Evolutionary conservation across 2,113 vertebrate species (phyloP).

Genomic region (Apodemus speciosus): DNA sequence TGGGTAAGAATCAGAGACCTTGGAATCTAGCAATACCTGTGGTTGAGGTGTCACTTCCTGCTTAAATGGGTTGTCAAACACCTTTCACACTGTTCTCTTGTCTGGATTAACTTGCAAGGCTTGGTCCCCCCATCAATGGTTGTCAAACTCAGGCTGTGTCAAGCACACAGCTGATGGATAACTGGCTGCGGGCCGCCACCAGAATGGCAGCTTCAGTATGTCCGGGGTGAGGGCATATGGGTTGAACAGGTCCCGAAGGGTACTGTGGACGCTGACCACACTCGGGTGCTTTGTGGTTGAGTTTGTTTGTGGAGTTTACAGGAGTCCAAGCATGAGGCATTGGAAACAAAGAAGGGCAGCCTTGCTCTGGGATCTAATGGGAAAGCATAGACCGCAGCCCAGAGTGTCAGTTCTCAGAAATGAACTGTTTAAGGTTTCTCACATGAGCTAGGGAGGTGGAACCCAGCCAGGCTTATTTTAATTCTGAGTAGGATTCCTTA

Average conservation of each 20-base stretch:
- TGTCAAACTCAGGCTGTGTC: not conserved
- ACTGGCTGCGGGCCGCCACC: not conserved
- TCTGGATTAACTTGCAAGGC: not conserved
- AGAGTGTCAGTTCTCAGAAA: not conserved
- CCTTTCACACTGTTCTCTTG: not conserved
- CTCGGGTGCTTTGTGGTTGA: not conserved
- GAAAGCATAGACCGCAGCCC: not conserved
- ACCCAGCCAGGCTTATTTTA: not conserved
- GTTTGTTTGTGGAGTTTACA: not conserved
- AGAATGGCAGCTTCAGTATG: not conserved
- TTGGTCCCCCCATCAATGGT: not conserved
- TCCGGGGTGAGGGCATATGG: fast-evolving
- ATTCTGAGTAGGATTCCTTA: not conserved
- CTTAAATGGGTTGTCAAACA: not conserved
- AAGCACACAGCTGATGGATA: not conserved
- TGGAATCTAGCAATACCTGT: not conserved
- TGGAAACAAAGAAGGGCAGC: not conserved
- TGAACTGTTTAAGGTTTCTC: not conserved
- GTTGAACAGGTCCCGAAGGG: not conserved
- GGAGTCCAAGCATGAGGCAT: not conserved
- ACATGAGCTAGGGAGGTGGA: not conserved
- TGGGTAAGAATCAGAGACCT: not conserved
- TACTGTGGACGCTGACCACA: not conserved
- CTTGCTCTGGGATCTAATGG: not conserved
- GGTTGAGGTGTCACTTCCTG: not conserved